Evolutionary conservation across 2,113 vertebrate species (phyloP), one percentile per base, ranked within the genome.

Genomic region (Meleagris gallopavo): DNA sequence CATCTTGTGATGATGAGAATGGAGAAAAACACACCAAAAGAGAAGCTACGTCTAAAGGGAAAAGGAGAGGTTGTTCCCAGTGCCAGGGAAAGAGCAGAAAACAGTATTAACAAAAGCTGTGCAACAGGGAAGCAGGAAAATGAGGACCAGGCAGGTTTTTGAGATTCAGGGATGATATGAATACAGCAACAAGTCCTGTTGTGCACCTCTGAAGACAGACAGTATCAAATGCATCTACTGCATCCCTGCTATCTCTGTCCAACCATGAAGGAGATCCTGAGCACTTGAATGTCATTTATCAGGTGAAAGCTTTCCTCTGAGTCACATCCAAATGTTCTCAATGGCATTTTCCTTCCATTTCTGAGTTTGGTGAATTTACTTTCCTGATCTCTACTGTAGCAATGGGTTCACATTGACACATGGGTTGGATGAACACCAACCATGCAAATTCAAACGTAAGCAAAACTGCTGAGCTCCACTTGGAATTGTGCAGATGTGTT

Each of bases 241-340:
- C 41, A 64, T 41, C 55, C 36, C 70, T 78, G 60, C 19, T 4
- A 6, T 0, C 0, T 43, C 10, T 54, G 24, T 13, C 41, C 79
- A 75, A 2, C 30, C 14, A 2, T 11, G 22, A 83, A 72, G 79
- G 62, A 77, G 32, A 20, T 55, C 71, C 10, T 0, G 0, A 27
- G 14, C 48, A 64, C 40, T 67, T 83, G 40, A 13, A 25, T 24
- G 58, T 40, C 46, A 38, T 80, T 69, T 32, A 13, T 36, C 43
- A 54, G 48, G 32, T 61, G 34, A 61, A 69, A 83, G 6, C 9
- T 73, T 86, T 65, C 32, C 19, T 48, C 7, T 20, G 34, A 20
- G 46, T 21, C 40, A 50, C 50, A 1, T 19, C 15, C 16, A 30
- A 54, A 64, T n/a, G 62, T 50, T 60, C 67, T 55, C 8, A 24